Evolutionary conservation across 2,888 invertebrate genomes (phyloP).

Genomic region (Suillia variegata): DNA sequence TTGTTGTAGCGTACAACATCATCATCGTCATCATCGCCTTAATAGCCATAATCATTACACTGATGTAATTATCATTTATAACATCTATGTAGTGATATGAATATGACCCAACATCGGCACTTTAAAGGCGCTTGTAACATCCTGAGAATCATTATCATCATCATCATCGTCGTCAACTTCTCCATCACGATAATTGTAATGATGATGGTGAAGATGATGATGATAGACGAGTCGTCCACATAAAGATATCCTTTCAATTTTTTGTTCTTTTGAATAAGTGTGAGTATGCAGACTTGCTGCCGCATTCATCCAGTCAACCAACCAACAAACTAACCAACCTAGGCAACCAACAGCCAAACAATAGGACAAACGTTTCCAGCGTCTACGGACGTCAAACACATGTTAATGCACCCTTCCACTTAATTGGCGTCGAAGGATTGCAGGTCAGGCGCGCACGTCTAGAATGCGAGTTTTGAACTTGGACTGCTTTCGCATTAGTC

Average conservation of each 20-base stretch:
- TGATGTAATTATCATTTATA: no score
- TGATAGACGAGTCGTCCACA: neutral
- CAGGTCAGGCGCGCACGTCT: slow-evolving; percentile 5
- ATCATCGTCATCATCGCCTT: neutral
- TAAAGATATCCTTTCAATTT: neutral
- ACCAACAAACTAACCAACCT: neutral
- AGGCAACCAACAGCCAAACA: neutral
- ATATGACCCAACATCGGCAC: no score
- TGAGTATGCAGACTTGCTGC: neutral
- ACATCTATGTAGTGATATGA: no score
- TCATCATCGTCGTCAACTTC: neutral
- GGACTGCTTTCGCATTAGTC: slow-evolving; percentile 16
- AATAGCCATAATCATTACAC: no score
- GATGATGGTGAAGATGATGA: no score
- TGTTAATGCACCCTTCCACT: slow-evolving; percentile 14
- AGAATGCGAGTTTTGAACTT: slow-evolving; percentile 21
- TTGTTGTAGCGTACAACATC: neutral
- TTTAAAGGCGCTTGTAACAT: neutral
- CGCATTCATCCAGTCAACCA: neutral
- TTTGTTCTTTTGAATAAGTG: neutral
- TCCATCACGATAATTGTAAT: no score
- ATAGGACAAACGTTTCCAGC: neutral
- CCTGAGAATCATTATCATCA: neutral
- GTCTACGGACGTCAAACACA: neutral
- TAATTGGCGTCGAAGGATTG: slow-evolving; percentile 25